A percentile compares a stretch with the other conserved stretches of the same genome.
These are phyloP conservation scores for Agriopis leucophaearia DNA, from an alignment of 2,888 invertebrate species.

Conservation along the genomic window DNA sequence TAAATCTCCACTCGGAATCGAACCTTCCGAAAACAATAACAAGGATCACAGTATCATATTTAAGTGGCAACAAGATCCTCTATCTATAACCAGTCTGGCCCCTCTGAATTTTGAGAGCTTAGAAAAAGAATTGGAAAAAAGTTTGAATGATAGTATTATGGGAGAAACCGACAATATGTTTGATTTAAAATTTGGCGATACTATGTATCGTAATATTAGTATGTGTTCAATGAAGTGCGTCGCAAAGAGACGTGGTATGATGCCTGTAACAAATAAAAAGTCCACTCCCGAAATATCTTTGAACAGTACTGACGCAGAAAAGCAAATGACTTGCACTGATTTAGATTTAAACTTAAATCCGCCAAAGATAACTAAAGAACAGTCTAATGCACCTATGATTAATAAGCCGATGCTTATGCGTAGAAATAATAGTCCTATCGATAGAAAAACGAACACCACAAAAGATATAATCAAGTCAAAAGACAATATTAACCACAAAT, in stretches of 20 bases:
- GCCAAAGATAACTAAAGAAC: slow-evolving; percentile 37
- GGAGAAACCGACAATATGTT: slow-evolving; percentile 19
- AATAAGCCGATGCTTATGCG: slow-evolving; percentile 46
- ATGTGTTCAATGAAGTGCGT: slow-evolving; percentile 66
- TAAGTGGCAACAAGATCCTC: slow-evolving; percentile 35
- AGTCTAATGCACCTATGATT: slow-evolving; percentile 41
- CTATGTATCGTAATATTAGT: slow-evolving; percentile 43
- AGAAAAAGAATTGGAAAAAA: slow-evolving; percentile 4
- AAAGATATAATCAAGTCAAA: neutral
- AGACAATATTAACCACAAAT: neutral
- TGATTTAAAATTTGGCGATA: slow-evolving; percentile 32
- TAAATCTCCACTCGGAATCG: slow-evolving; percentile 17
- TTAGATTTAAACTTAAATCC: slow-evolving; percentile 54
- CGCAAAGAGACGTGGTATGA: slow-evolving; percentile 39
- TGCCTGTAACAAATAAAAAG: slow-evolving; percentile 43
- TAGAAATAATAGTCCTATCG: neutral
- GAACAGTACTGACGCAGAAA: slow-evolving; percentile 58
- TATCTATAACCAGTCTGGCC: slow-evolving; percentile 31
- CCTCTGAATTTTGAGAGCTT: slow-evolving; percentile 36
- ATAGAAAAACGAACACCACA: slow-evolving; percentile 1
- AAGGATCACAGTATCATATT: slow-evolving; percentile 36
- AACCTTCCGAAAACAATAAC: slow-evolving; percentile 28
- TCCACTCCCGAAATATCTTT: slow-evolving; percentile 46
- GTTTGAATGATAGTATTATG: slow-evolving; percentile 1
- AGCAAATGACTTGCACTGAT: slow-evolving; percentile 64